Conservation (phyloP, 2,797 vertebrate species). For the Bufotes viridis region DNA sequence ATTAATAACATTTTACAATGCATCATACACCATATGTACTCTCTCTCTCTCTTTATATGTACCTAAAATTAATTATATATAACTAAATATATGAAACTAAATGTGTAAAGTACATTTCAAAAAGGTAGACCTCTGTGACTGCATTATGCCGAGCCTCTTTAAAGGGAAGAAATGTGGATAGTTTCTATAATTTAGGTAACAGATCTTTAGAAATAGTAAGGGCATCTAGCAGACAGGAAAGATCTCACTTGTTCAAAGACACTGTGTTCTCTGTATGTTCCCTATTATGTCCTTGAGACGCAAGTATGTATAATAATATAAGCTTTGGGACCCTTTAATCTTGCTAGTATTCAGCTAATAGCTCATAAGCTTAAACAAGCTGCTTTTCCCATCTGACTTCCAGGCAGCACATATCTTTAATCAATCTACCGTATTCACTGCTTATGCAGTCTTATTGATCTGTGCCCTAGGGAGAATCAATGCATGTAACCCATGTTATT, state of each 20-base stretch:
- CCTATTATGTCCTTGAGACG: slow-evolving; percentile 52
- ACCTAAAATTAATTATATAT: too few relatives aligned
- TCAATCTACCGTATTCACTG: slow-evolving; percentile 69
- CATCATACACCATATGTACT: too few relatives aligned
- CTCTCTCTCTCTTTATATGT: too few relatives aligned
- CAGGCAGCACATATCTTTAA: slow-evolving; percentile 67
- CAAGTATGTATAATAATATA: slow-evolving; percentile 57
- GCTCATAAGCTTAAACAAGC: slow-evolving; percentile 66
- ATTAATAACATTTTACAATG: too few relatives aligned
- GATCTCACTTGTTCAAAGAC: slow-evolving; percentile 39
- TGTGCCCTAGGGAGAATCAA: slow-evolving; percentile 67
- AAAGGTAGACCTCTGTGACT: too few relatives aligned
- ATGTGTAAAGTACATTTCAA: too few relatives aligned
- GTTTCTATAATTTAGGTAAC: not conserved
- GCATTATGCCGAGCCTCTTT: not conserved
- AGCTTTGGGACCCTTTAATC: slow-evolving; percentile 67
- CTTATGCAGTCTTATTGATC: slow-evolving; percentile 68
- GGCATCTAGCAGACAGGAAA: slow-evolving; percentile 8
- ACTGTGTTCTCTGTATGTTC: slow-evolving; percentile 27
- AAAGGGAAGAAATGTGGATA: not conserved
- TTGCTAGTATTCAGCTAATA: slow-evolving; percentile 67
- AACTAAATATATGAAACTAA: too few relatives aligned
- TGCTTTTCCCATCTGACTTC: slow-evolving; percentile 56
- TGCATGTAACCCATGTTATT: slow-evolving; percentile 70
- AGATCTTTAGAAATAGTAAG: not conserved